Conservation (phyloP, 2,888 invertebrate species). For the Drosophila nr. fundita region DNA sequence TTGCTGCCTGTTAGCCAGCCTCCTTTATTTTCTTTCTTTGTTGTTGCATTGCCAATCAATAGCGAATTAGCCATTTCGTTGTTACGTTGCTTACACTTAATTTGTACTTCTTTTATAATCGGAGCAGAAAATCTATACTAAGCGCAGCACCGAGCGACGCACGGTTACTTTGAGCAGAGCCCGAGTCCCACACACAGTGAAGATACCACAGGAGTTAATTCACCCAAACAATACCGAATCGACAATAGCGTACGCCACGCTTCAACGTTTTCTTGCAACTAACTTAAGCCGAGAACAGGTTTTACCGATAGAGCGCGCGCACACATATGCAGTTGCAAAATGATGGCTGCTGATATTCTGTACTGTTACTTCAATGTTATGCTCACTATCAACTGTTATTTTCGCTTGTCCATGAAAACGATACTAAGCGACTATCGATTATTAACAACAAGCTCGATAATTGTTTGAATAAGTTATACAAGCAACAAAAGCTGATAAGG, state of each 20-base stretch:
- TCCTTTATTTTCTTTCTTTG: constrained; percentile 6
- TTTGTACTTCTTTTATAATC: constrained; percentile 32
- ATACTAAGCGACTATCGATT: constrained; percentile 2
- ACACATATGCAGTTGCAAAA: constrained; percentile 84
- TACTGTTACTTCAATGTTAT: constrained; percentile 21
- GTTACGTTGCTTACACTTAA: constrained; percentile 36
- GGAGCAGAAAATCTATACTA: constrained; percentile 58
- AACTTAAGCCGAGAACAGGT: constrained; percentile 54
- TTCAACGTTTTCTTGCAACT: constrained; percentile 58
- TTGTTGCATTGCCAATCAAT: constrained; percentile 37
- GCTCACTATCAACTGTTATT: constrained; percentile 27
- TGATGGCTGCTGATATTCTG: constrained; percentile 77
- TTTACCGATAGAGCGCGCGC: constrained; percentile 46
- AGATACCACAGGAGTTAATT: constrained; percentile 50
- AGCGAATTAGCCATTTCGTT: constrained; percentile 18
- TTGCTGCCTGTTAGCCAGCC: constrained; percentile 5
- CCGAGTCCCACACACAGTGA: constrained; percentile 44
- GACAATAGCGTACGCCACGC: constrained; percentile 51
- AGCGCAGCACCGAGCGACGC: constrained; percentile 35
- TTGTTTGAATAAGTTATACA: background rate
- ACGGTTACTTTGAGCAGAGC: constrained; percentile 34
- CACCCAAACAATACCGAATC: constrained; percentile 33
- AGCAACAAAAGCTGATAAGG: background rate
- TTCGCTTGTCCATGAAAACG: background rate
- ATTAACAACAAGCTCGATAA: background rate